These are phyloP conservation scores for Morpho helenor DNA, from an alignment of 2,888 invertebrate species.

Conservation along the genomic window DNA sequence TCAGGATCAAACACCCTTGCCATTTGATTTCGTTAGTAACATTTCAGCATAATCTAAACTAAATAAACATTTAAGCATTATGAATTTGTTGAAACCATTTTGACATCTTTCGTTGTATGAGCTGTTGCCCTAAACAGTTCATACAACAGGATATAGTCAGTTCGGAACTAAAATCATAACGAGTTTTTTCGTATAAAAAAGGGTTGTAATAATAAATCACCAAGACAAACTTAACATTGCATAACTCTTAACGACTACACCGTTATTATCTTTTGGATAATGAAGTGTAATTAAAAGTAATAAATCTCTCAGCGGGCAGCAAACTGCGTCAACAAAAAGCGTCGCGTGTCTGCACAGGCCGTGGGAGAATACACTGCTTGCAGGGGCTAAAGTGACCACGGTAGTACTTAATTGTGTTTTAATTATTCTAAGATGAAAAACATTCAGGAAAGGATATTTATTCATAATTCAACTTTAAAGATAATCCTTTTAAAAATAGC, in stretches of 20 bases:
- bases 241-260: too few species aligned
- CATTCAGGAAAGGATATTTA: slow-evolving; percentile 1
- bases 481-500: too few species aligned
- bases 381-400: slow-evolving; percentile 10
- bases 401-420: slow-evolving; percentile 19
- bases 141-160: too few species aligned
- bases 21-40: too few species aligned
- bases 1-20: too few species aligned
- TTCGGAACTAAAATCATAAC: too few species aligned
- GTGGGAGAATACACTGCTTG: slow-evolving; percentile 15
- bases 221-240: slow-evolving; percentile 38
- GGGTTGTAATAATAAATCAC: slow-evolving; percentile 27
- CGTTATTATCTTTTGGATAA: slow-evolving; percentile 48
- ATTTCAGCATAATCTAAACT: too few species aligned
- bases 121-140: too few species aligned
- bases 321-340: slow-evolving; percentile 67
- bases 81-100: too few species aligned
- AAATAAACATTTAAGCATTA: too few species aligned
- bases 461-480: background rate
- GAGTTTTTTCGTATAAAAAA: too few species aligned
- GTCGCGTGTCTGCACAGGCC: slow-evolving; percentile 42
- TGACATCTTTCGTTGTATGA: too few species aligned
- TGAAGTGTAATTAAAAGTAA: slow-evolving; percentile 79
- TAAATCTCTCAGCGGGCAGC: slow-evolving; percentile 77
- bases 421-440: slow-evolving; percentile 11